Percentiles rank a stretch among this genome's conserved stretches.
These are phyloP conservation scores for Eudorcas thomsonii DNA, from an alignment of 2,113 vertebrate genomes.

Conservation along the genomic window DNA sequence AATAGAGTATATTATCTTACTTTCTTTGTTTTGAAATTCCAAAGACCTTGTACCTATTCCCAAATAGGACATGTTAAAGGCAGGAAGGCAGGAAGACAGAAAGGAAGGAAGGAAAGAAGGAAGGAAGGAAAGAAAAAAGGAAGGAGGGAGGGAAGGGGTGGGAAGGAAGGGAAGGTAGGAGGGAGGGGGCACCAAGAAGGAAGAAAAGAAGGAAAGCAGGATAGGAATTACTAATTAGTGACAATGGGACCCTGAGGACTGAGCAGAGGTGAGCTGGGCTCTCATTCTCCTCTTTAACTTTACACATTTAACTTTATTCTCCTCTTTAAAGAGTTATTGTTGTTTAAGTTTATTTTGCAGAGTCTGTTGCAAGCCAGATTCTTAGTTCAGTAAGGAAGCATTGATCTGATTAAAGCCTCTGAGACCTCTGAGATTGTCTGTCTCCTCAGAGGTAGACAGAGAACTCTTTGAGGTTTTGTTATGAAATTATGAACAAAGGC, in stretches of 20 bases:
- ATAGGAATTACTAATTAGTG: not conserved
- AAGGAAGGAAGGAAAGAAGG: not conserved
- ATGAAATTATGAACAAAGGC: not conserved
- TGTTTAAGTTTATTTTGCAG: not conserved
- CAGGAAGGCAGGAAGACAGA: not conserved
- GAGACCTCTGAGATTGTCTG: not conserved
- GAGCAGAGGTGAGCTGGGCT: not conserved
- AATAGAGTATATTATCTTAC: not conserved
- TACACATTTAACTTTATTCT: too few species aligned
- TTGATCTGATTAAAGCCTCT: not conserved
- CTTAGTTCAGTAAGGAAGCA: not conserved
- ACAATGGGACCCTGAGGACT: not conserved
- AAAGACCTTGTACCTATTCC: not conserved
- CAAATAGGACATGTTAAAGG: not conserved
- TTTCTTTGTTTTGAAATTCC: not conserved
- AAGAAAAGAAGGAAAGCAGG: not conserved
- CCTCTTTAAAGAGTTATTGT: not conserved
- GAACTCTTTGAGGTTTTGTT: not conserved
- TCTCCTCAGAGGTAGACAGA: not conserved
- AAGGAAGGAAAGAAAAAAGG: not conserved
- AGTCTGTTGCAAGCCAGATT: not conserved
- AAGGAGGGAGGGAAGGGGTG: not conserved
- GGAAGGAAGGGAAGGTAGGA: not conserved
- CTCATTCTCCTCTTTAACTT: not conserved
- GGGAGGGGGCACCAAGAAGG: not conserved